These are phyloP conservation scores for Conomelus anceps DNA, from an alignment of 2,888 invertebrate genomes.

Conservation along the genomic window DNA sequence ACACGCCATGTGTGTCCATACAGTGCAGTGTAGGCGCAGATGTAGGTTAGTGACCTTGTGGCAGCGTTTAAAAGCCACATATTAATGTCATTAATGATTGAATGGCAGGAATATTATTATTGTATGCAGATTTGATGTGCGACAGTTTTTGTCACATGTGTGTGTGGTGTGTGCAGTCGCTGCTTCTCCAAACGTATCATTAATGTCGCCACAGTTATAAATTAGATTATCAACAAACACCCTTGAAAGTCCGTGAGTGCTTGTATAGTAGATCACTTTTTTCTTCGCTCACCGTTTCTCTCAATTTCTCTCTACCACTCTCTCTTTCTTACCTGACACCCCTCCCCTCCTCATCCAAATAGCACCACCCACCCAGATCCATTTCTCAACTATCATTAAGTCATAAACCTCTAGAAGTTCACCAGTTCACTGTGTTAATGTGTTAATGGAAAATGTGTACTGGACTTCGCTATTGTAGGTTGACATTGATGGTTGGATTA, in stretches of 20 bases:
- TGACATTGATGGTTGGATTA: no score
- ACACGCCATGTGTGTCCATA: neutral
- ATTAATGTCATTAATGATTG: neutral
- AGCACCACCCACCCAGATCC: no score
- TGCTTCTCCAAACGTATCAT: neutral
- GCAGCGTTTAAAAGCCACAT: neutral
- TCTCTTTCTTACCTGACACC: no score
- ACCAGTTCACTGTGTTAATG: no score
- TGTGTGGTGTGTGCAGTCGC: neutral
- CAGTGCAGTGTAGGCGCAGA: neutral
- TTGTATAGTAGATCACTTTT: no score
- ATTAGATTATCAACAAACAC: neutral
- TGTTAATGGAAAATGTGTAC: no score
- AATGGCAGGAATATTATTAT: neutral
- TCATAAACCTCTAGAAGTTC: no score
- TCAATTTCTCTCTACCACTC: no score
- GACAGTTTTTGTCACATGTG: neutral
- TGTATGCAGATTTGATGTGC: neutral
- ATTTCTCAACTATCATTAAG: no score
- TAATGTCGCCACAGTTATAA: neutral
- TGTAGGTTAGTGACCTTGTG: neutral
- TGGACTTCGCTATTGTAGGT: no score
- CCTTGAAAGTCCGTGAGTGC: neutral
- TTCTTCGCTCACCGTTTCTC: no score
- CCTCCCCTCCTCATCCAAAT: no score